Evolutionary conservation across 2,888 invertebrate species (phyloP).

Genomic region (Leptinotarsa rubiginosa): DNA sequence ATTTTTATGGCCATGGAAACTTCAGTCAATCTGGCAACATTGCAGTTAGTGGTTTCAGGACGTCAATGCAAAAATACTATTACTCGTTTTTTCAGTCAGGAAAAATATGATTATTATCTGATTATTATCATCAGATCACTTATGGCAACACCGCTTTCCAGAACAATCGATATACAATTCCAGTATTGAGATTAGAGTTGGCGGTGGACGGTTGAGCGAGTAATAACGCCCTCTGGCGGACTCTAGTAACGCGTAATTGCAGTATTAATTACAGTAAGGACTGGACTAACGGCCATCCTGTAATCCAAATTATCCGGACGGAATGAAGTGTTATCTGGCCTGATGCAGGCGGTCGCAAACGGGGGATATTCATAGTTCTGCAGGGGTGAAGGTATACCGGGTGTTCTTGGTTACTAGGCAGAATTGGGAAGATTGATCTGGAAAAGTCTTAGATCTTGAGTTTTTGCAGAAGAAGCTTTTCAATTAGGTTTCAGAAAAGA

Average conservation of each 20-base stretch:
- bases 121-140: not conserved
- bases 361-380: conserved; percentile 29
- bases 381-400: not conserved
- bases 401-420: not conserved
- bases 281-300: conserved; percentile 58
- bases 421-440: no score
- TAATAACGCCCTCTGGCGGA: conserved; percentile 52
- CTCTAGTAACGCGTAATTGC: conserved; percentile 50
- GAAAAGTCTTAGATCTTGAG: no score
- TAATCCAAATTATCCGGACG: conserved; percentile 58
- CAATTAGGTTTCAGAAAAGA: no score
- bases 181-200: conserved; percentile 48
- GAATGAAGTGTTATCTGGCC: conserved; percentile 46
- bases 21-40: no score
- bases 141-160: conserved; percentile 29
- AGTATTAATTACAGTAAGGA: conserved; percentile 60
- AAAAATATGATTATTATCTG: not conserved
- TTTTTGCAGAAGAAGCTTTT: no score
- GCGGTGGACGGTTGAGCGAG: conserved; percentile 50
- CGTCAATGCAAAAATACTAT: no score
- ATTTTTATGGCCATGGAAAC: no score
- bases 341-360: conserved; percentile 32
- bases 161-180: conserved; percentile 52
- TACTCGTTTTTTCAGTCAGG: no score
- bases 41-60: no score